Percentiles rank a stretch among this genome's conserved stretches.
Evolutionary conservation across 2,113 vertebrate species (phyloP).

Genomic region (Eira barbara): DNA sequence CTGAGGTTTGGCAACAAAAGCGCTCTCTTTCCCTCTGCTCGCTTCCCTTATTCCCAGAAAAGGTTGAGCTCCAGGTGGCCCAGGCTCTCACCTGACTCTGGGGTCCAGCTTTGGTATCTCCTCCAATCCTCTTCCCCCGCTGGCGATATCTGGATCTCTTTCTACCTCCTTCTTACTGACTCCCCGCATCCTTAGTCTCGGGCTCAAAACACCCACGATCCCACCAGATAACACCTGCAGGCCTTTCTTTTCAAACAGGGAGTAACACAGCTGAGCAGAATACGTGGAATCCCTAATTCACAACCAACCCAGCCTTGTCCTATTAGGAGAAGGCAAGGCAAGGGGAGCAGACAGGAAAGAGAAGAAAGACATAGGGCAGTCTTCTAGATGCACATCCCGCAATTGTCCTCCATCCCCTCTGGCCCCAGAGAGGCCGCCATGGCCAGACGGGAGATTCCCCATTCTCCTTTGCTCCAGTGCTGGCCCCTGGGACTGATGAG

Average conservation of each 20-base stretch:
- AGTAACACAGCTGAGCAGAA: neutral
- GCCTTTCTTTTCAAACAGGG: neutral
- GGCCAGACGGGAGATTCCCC: neutral
- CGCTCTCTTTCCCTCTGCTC: neutral
- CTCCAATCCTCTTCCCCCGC: neutral
- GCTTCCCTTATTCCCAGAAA: neutral
- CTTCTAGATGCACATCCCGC: neutral
- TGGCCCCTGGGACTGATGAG: neutral
- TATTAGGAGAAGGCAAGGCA: neutral
- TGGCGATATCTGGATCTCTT: neutral
- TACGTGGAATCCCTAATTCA: accelerated
- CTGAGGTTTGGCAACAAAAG: neutral
- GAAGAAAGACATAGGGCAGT: neutral
- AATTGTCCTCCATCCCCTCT: neutral
- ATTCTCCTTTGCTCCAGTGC: neutral
- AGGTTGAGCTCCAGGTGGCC: neutral
- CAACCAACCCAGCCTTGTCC: neutral
- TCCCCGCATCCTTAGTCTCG: neutral
- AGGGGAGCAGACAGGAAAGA: neutral
- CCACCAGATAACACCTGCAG: neutral
- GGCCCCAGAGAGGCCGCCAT: neutral
- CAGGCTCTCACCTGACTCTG: neutral
- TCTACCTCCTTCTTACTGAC: neutral
- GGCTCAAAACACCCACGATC: neutral
- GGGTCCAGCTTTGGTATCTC: neutral